Evolutionary conservation across 2,888 invertebrate species (phyloP), one percentile per base, ranked within the genome.

Genomic region (Brassicogethes aeneus): DNA sequence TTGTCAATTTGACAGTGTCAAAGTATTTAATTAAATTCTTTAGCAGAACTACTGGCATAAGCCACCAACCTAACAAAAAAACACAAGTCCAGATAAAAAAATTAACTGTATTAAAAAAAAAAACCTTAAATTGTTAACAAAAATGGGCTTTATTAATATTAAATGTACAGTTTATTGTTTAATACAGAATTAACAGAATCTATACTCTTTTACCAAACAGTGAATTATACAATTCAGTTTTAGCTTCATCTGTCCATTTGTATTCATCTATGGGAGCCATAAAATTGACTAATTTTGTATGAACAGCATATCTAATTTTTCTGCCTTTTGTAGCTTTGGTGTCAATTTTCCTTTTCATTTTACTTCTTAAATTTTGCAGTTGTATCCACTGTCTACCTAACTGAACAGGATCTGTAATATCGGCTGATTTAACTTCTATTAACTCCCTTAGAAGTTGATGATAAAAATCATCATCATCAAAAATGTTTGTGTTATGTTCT

Each of bases 391-490:
- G 92, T 50, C 87, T 79, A 60, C 89, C 86, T 33, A 94, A 73
- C 54, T 89, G 87, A 5, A 85, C 75, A 1, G 92, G 89, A 70
- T 91, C 92, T 1, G 82, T 82, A 7, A 87, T 76, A 56, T 84
- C 82, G 2, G 83, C 79, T 0, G 91, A 84, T 68, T 94, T 94
- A 49, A 84, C 82, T 64, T 96, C 93, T 47, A 97, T 94, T 30
- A 97, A 70, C 64, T 96, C 94, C 47, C 91, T 73, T 33, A 97
- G 70, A 40, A 95, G 72, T 57, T 93, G 90, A 66, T 95, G 94
- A 67, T 97, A 97, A 65, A 97, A 97, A 63, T 97, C 97, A 56
- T 87, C 88, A 61, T 97, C 97, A 65, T 97, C 95, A 70, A 91
- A 97, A 56, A 96, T 87, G 69, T 96, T 88, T 0, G 73, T 58